Evolutionary conservation across 2,888 invertebrate genomes (phyloP).

Genomic region (Labia minor): DNA sequence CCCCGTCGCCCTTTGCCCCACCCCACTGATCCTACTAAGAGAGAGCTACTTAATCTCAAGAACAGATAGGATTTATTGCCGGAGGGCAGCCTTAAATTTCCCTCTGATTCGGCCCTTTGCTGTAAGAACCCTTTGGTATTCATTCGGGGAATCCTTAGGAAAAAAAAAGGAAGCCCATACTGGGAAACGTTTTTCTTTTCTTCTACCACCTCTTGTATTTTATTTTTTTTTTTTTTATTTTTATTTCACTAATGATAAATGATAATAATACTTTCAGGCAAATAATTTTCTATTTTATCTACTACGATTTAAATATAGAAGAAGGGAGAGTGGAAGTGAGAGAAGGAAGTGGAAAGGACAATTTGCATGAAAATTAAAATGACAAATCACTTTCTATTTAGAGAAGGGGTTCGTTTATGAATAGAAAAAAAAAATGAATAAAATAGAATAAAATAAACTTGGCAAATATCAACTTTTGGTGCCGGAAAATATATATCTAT

Average conservation of each 20-base stretch:
- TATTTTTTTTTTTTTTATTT: background rate
- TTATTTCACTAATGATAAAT: background rate
- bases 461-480: too few species aligned
- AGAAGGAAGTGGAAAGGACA: too few species aligned
- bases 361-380: too few species aligned
- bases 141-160: background rate
- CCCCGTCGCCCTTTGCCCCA: background rate
- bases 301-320: too few species aligned
- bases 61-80: conserved; percentile 13
- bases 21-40: background rate
- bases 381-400: too few species aligned
- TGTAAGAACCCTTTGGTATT: background rate
- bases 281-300: too few species aligned
- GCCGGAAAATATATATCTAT: too few species aligned
- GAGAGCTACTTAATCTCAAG: conserved; percentile 13
- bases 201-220: background rate
- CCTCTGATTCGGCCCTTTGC: conserved; percentile 13
- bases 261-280: background rate
- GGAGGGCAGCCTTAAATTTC: conserved; percentile 7
- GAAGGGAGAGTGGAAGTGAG: too few species aligned
- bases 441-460: too few species aligned
- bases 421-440: too few species aligned
- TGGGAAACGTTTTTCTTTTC: background rate
- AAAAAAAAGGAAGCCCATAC: background rate
- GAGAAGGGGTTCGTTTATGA: too few species aligned